Evolutionary conservation across 2,888 invertebrate species (phyloP), one percentile per base, ranked within the genome.

Genomic region (Augiades crinisus): DNA sequence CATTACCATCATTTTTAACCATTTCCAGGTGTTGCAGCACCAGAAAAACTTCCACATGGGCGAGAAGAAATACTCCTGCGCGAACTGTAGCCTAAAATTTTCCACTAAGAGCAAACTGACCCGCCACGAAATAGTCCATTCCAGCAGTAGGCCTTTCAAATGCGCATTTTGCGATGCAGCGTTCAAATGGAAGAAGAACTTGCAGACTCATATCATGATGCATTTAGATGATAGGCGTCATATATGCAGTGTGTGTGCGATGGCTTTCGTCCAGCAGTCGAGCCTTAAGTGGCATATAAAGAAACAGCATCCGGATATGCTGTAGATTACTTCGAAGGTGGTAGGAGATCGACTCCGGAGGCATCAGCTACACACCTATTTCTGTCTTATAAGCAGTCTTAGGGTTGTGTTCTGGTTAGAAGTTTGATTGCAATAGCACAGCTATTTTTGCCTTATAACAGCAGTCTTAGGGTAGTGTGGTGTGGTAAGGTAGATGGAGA

Each of bases 41-140:
- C 78, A 77, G 46, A 75, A 68, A 58, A 44, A 50, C 0, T 51
- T 59, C 5, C 78, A 78, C 44, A 75, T 78, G 77, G 72, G 69
- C 2, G 78, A 78, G 34, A 72, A 62, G 30, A 56, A 57, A 0
- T 67, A 62, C 34, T 40, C 47, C 0, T 78, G 78, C 16, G 27
- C 47, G 0, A 21, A 57, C 0, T 78, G 78, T 40, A 59, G 62
- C 0, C 54, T 67, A 60, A 60, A 45, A 4, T 75, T 72, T 47
- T 30, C 54, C 0, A 52, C 66, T 0, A 36, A 38, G 1, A 16
- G 60, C 36, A 21, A 58, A 24, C 47, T 73, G 31, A 59, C 47
- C 0, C 56, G 57, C 0, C 78, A 78, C 41, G 36, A 13, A 8
- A 7, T 40, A 0, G 61, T 56, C 10, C 78, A 78, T 52, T 61